These are phyloP conservation scores for Harpagoxenus sublaevis DNA, from an alignment of 2,888 invertebrate species.

Conservation along the genomic window DNA sequence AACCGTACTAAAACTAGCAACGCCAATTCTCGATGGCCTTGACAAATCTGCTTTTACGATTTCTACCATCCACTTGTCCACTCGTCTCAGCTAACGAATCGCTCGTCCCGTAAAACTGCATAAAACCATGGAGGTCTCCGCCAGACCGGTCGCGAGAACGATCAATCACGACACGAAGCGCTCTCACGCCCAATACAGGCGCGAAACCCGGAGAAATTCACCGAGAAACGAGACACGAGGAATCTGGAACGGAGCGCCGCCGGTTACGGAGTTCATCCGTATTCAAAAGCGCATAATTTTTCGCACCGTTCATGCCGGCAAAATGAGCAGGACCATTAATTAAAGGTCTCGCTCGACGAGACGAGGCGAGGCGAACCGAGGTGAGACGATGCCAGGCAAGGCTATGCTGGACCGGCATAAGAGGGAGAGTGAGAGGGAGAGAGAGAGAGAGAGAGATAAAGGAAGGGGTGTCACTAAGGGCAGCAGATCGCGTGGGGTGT, in stretches of 20 bases:
- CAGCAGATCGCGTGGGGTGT: conserved; percentile 57
- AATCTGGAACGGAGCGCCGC: conserved; percentile 33
- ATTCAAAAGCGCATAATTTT: conserved; percentile 79
- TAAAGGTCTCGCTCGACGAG: conserved; percentile 71
- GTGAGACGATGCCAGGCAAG: conserved; percentile 40
- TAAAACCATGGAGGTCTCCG: conserved; percentile 47
- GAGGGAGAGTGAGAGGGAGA: conserved; percentile 53
- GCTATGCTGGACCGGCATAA: conserved; percentile 24
- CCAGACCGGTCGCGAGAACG: conserved; percentile 44
- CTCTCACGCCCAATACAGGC: conserved; percentile 54
- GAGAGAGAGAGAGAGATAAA: conserved; percentile 26
- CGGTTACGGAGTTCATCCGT: conserved; percentile 70
- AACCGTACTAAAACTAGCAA: conserved; percentile 46
- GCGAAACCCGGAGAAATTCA: conserved; percentile 30
- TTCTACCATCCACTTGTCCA: conserved; percentile 51
- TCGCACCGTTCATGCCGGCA: conserved; percentile 67
- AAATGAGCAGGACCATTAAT: conserved; percentile 80
- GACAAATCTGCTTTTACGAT: conserved; percentile 57
- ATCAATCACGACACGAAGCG: conserved; percentile 57
- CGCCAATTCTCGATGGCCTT: conserved; percentile 42
- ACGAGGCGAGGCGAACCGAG: conserved; percentile 15
- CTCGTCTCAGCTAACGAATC: conserved; percentile 55
- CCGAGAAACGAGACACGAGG: conserved; percentile 57
- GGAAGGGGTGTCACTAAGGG: conserved; percentile 38
- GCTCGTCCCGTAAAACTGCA: conserved; percentile 55